phyloP scores from a whole-genome alignment of 2,888 invertebrate species.

The Thereva unica region DNA sequence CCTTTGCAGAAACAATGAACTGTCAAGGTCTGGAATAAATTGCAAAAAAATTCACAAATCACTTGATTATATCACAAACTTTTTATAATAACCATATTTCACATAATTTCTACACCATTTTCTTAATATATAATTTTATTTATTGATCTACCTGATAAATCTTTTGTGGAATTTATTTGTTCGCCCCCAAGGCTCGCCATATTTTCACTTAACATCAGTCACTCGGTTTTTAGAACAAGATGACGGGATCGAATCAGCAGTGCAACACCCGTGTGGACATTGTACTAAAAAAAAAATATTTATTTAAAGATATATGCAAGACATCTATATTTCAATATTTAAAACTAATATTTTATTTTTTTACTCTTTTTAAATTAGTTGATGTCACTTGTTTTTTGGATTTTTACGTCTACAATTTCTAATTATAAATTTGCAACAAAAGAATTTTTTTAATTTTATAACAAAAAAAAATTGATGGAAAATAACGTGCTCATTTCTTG shows the following conservation, averaged over 20 bases:
- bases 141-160: slow-evolving; percentile 54
- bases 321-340: too few species aligned
- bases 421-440: too few species aligned
- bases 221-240: slow-evolving; percentile 54
- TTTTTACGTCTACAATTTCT: too few species aligned
- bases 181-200: slow-evolving; percentile 60
- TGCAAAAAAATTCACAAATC: slow-evolving; percentile 1
- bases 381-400: too few species aligned
- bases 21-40: slow-evolving; percentile 27
- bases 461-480: too few species aligned
- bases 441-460: too few species aligned
- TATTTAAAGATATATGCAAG: too few species aligned
- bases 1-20: slow-evolving; percentile 27
- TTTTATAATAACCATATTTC: slow-evolving; percentile 4
- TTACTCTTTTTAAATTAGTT: too few species aligned
- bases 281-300: background rate
- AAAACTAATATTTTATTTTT: too few species aligned
- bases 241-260: slow-evolving; percentile 47
- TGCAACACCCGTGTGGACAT: slow-evolving; percentile 46
- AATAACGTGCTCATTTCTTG: too few species aligned
- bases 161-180: slow-evolving; percentile 57
- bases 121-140: slow-evolving; percentile 43
- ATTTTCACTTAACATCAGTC: slow-evolving; percentile 56
- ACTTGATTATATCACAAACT: too few species aligned
- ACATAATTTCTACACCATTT: background rate